Conservation (phyloP, 2,888 invertebrate species). For the Tetropium fuscum region DNA sequence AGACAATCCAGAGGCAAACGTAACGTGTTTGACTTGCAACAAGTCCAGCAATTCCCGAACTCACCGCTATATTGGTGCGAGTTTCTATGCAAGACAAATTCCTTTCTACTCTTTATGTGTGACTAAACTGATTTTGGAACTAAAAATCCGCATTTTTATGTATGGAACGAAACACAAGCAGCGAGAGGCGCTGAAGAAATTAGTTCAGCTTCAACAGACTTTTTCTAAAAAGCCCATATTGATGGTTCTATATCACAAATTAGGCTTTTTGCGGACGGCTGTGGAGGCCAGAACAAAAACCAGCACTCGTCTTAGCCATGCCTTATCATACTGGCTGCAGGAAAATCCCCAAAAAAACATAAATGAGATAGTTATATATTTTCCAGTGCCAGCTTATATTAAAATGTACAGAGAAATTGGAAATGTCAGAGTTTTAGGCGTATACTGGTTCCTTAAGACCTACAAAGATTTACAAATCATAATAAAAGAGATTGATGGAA, state of each 20-base stretch:
- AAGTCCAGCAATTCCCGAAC: slow-evolving; percentile 26
- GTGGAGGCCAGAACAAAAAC: slow-evolving; percentile 50
- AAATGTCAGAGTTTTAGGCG: too few relatives aligned
- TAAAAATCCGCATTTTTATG: slow-evolving; percentile 16
- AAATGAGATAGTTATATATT: slow-evolving; percentile 10
- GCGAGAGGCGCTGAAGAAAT: slow-evolving; percentile 32
- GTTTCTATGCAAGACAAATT: neutral
- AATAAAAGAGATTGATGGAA: too few relatives aligned
- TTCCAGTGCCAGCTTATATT: slow-evolving; percentile 3
- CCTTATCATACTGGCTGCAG: slow-evolving; percentile 32
- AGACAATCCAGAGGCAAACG: slow-evolving; percentile 12
- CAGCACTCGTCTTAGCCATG: slow-evolving; percentile 40
- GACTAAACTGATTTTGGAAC: too few relatives aligned
- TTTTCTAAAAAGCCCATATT: slow-evolving; percentile 25
- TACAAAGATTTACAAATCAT: too few relatives aligned
- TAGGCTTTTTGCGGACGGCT: slow-evolving; percentile 49
- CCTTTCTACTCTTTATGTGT: too few relatives aligned
- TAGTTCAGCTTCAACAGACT: slow-evolving; percentile 26
- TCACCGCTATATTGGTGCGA: slow-evolving; percentile 35
- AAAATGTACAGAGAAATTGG: slow-evolving; percentile 11
- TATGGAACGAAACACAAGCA: neutral
- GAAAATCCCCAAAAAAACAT: slow-evolving; percentile 4
- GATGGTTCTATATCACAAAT: slow-evolving; percentile 33
- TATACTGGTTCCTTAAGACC: slow-evolving; percentile 14
- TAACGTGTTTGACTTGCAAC: slow-evolving; percentile 21